Conservation (phyloP, 2,888 invertebrate species). For the Drosophila nr. medialis region DNA sequence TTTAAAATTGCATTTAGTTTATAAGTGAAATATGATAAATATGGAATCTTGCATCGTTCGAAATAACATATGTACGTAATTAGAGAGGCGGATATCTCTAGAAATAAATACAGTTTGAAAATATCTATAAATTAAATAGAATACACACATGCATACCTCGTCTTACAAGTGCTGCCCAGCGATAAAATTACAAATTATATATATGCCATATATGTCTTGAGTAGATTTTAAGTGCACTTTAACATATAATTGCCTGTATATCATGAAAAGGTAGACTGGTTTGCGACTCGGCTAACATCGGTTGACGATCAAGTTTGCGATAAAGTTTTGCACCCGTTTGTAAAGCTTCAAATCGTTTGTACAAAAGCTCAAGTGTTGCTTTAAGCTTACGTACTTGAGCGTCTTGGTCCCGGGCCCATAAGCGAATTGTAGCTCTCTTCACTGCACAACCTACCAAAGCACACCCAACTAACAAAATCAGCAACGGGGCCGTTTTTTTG, state of each 20-base stretch:
- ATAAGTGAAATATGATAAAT: not conserved
- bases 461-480: conserved; percentile 7
- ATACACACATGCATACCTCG: not conserved
- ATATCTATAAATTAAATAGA: not conserved
- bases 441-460: conserved; percentile 2
- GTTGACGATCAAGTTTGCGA: conserved; percentile 14
- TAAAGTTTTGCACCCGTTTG: conserved; percentile 13
- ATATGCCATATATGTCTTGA: not conserved
- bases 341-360: conserved; percentile 31
- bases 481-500: not conserved
- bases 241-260: not conserved
- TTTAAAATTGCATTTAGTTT: not conserved
- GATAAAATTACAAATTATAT: not conserved
- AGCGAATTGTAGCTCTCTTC: conserved; percentile 6
- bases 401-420: conserved; percentile 8
- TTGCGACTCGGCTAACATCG: conserved; percentile 18
- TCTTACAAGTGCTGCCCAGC: not conserved
- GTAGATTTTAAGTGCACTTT: not conserved
- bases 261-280: conserved; percentile 9
- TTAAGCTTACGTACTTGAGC: conserved; percentile 27
- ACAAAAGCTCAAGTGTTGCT: conserved; percentile 28
- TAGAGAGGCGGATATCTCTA: not conserved
- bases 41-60: not conserved
- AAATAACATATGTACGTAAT: not conserved
- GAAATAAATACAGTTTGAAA: not conserved